A percentile compares a stretch with the other conserved stretches of the same genome.
Conservation (phyloP, 2,113 vertebrate species). For the Propithecus coquereli region DNA sequence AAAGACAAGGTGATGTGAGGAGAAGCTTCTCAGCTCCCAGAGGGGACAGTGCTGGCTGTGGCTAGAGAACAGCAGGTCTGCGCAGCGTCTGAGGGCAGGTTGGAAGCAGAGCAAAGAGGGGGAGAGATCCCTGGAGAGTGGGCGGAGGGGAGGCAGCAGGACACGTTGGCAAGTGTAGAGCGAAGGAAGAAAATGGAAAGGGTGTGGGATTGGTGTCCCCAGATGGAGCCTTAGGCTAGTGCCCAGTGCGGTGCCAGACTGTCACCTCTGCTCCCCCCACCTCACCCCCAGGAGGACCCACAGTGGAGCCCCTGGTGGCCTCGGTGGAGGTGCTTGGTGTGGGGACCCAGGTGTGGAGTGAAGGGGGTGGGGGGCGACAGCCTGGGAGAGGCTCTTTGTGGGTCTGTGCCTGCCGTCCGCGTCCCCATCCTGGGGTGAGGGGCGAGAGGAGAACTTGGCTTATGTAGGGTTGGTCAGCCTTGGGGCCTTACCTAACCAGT, state of each 20-base stretch:
- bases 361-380: not conserved
- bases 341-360: not conserved
- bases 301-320: not conserved
- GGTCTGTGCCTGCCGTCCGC: not conserved
- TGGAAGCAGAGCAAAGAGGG: not conserved
- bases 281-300: not conserved
- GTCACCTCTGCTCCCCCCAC: not conserved
- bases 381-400: not conserved
- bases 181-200: not conserved
- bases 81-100: constrained; percentile 39
- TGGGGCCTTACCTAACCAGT: not conserved
- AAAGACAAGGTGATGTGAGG: constrained; percentile 51
- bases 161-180: not conserved
- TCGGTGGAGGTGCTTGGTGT: not conserved
- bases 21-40: not conserved
- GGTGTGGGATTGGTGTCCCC: not conserved
- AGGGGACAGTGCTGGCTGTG: not conserved
- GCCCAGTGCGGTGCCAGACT: not conserved
- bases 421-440: not conserved
- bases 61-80: constrained; percentile 56
- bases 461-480: not conserved
- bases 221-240: not conserved
- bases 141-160: not conserved
- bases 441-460: not conserved
- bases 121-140: not conserved